phyloP scores from a whole-genome alignment of 2,113 vertebrate species.

The Bos javanicus region DNA sequence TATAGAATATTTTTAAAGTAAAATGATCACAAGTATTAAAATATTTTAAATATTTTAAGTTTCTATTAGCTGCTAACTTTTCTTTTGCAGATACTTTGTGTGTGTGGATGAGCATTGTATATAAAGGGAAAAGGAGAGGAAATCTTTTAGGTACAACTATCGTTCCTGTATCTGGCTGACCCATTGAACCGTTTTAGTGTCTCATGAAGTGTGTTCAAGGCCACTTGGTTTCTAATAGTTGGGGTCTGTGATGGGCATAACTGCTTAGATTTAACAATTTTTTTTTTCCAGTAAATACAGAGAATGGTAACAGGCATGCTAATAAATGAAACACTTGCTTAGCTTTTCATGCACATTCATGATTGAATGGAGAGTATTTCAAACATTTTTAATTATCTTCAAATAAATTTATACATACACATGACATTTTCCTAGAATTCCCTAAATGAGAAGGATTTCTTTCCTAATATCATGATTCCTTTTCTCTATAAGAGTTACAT shows the following conservation, averaged over 20 bases:
- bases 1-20: not conserved
- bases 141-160: not conserved
- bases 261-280: not conserved
- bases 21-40: not conserved
- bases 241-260: not conserved
- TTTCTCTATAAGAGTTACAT: not conserved
- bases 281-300: not conserved
- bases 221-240: not conserved
- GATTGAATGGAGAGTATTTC: not conserved
- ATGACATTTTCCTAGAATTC: not conserved
- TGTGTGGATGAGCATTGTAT: not conserved
- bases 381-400: not conserved
- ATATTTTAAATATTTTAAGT: not conserved
- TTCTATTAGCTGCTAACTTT: not conserved
- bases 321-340: not conserved
- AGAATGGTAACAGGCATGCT: not conserved
- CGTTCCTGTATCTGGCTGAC: not conserved
- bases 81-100: not conserved
- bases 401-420: not conserved
- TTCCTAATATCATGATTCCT: not conserved
- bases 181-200: not conserved
- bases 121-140: not conserved
- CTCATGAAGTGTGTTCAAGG: not conserved
- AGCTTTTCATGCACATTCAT: not conserved
- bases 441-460: not conserved